Evolutionary conservation across 2,888 invertebrate genomes (phyloP).

Genomic region (Strigamia crassipes): DNA sequence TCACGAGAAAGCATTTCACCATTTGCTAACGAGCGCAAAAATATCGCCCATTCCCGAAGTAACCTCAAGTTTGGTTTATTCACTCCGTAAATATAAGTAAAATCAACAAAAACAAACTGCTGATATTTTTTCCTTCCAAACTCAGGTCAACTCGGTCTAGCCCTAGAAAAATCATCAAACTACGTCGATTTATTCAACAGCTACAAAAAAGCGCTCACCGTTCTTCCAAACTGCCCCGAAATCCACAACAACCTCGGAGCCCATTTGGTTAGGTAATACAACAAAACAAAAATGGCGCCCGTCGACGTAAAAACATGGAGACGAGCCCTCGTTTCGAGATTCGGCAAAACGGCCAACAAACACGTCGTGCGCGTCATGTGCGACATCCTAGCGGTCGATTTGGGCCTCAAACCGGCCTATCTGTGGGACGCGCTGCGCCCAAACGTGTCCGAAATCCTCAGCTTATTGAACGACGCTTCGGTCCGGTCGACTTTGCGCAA

Average conservation of each 20-base stretch:
- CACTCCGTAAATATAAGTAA: not conserved
- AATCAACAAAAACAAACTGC: not conserved
- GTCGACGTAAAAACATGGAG: not conserved
- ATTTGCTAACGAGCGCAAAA: slow-evolving; percentile 22
- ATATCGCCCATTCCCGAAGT: not conserved
- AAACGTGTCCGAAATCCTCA: slow-evolving; percentile 48
- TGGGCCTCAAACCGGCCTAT: slow-evolving; percentile 54
- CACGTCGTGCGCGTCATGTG: not conserved
- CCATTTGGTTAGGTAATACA: slow-evolving; percentile 62
- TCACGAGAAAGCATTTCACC: slow-evolving; percentile 31
- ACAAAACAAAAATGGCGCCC: not conserved
- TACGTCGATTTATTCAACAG: slow-evolving; percentile 36
- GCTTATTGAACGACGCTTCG: slow-evolving; percentile 14
- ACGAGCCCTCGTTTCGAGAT: slow-evolving; percentile 13
- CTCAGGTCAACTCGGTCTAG: slow-evolving; percentile 15
- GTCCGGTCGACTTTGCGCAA: not conserved
- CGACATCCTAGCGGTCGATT: slow-evolving; percentile 53
- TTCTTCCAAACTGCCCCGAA: slow-evolving; percentile 62
- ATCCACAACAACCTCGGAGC: slow-evolving; percentile 63
- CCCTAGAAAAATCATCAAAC: slow-evolving; percentile 35
- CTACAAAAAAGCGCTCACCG: slow-evolving; percentile 54
- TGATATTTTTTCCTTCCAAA: not conserved
- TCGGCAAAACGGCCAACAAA: slow-evolving; percentile 29
- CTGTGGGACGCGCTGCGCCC: slow-evolving; percentile 55
- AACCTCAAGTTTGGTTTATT: not conserved